Conservation (phyloP, 2,888 invertebrate species). For the Hecatera dysodea region DNA sequence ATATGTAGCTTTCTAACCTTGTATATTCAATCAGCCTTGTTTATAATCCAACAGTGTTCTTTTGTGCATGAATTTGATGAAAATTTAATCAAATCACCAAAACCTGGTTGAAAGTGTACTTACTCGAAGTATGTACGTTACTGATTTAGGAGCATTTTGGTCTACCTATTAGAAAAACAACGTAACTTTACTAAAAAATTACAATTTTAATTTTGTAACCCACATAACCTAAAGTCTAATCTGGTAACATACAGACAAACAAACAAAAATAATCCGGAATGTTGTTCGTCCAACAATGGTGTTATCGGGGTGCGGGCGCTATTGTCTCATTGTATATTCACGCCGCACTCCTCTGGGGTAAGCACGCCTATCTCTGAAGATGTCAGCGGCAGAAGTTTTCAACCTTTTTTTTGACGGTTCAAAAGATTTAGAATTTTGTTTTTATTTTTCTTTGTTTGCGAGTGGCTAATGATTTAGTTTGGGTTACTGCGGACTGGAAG, state of each 20-base stretch:
- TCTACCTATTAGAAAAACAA: too few relatives aligned
- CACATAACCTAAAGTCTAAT: slow-evolving; percentile 43
- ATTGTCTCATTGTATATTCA: slow-evolving; percentile 68
- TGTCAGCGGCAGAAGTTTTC: slow-evolving; percentile 61
- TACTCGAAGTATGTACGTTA: too few relatives aligned
- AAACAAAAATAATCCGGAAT: slow-evolving; percentile 56
- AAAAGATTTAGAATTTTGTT: slow-evolving; percentile 56
- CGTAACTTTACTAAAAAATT: too few relatives aligned
- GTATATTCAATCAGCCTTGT: too few relatives aligned
- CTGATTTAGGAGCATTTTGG: too few relatives aligned
- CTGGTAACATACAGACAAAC: slow-evolving; percentile 53
- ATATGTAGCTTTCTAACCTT: too few relatives aligned
- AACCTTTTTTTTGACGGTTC: slow-evolving; percentile 60
- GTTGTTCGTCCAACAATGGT: slow-evolving; percentile 57
- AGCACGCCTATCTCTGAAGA: slow-evolving; percentile 65
- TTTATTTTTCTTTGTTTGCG: slow-evolving; percentile 48
- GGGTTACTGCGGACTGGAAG: slow-evolving; percentile 12
- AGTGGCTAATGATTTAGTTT: slow-evolving; percentile 61
- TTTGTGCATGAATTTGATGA: too few relatives aligned
- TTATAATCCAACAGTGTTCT: too few relatives aligned
- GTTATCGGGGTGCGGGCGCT: slow-evolving; percentile 61
- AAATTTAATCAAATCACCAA: too few relatives aligned
- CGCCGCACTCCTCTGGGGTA: slow-evolving; percentile 50
- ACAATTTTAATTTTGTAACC: slow-evolving; percentile 3
- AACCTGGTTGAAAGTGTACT: too few relatives aligned